Evolutionary conservation across 2,797 vertebrate species (phyloP), one percentile per base, ranked within the genome.

Genomic region (Coilia nasus): DNA sequence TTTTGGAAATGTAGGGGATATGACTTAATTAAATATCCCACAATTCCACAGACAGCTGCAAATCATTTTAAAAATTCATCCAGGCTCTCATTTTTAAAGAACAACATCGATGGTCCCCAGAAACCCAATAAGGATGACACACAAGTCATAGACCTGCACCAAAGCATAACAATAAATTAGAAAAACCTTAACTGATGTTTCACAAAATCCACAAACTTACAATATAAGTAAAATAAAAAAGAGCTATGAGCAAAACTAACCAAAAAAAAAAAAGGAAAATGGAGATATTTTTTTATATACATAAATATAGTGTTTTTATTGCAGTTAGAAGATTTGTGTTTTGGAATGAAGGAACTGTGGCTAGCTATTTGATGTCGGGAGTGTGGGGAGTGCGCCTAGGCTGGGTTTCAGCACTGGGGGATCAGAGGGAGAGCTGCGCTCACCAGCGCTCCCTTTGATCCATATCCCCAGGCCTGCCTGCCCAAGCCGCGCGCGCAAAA

Each of bases 391-490:
- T 93, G 94, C 90, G 94, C 94, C 93, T 93, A 93, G 93, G 94
- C 95, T 94, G 93, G 89, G 92, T 93, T 91, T 96, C 94, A 95
- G 87, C 89, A 87, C 95, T 90, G 92, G 95, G 95, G 96, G 97
- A 97, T 97, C 97, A 97, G 96, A 97, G 96, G 94, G 95, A 95
- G 95, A 96, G 95, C 94, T 93, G 95, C 93, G 94, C 95, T 96
- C 92, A 92, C 95, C 92, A 94, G 92, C 95, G 92, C 95, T 95
- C 95, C 96, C 98, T 99, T 99, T 99, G 98, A 99, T 99, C 97
- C 97, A 96, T 98, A 97, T 97, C 98, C 98, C 95, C 96, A 97
- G 98, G 98, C 98, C 96, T 96, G 96, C 96, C 97, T 96, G 97
- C 96, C 96, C 96, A 95, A 92, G 93, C 92, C 92, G 89, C 91